Percentiles rank a stretch among this genome's conserved stretches.
These are phyloP conservation scores for Gavialis gangeticus DNA, from an alignment of 2,113 vertebrate species.

Conservation along the genomic window DNA sequence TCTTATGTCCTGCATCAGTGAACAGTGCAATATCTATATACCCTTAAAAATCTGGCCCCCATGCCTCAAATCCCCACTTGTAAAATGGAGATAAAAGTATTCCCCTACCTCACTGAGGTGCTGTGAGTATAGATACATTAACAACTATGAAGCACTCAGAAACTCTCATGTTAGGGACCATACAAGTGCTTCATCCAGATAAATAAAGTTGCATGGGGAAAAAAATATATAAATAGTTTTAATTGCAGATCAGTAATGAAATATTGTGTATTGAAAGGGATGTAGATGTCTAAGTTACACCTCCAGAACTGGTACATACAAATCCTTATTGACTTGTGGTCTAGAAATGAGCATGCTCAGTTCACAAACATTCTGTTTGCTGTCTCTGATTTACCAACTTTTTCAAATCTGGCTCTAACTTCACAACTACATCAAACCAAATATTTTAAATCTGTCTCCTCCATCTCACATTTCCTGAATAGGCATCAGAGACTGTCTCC, in stretches of 20 bases:
- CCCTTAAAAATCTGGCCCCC: neutral
- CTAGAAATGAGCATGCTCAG: neutral
- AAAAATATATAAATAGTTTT: neutral
- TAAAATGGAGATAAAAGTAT: neutral
- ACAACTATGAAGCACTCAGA: neutral
- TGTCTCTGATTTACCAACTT: neutral
- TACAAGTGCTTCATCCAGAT: neutral
- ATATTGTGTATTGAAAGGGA: neutral
- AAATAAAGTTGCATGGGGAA: neutral
- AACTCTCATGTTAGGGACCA: neutral
- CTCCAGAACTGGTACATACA: rapidly evolving
- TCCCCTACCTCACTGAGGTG: neutral
- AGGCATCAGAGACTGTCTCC: neutral
- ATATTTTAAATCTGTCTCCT: neutral
- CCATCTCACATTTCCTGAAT: neutral
- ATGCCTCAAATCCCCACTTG: neutral
- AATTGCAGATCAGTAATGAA: neutral
- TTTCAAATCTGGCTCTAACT: neutral
- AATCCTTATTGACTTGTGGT: neutral
- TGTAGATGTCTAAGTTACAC: neutral
- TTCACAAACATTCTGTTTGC: neutral
- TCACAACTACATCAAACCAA: neutral
- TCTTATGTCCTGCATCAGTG: neutral
- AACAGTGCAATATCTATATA: neutral
- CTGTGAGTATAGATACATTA: neutral